Percentiles rank a stretch among this genome's conserved stretches.
Evolutionary conservation across 2,797 vertebrate genomes (phyloP).

Genomic region (Cirrhinus mrigala): DNA sequence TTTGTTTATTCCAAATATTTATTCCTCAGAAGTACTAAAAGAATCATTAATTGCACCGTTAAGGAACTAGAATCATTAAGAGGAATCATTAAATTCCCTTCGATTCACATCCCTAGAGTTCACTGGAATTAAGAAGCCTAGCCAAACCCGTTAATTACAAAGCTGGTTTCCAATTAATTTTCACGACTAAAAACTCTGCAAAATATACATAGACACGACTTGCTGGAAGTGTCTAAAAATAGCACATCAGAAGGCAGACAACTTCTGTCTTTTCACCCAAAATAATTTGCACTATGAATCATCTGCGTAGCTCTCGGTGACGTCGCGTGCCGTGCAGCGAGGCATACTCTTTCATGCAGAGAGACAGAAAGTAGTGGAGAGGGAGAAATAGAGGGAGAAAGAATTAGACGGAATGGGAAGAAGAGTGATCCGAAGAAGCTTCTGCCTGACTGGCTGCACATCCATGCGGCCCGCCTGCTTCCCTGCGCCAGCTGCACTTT

Average conservation of each 20-base stretch:
- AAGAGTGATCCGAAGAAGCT: constrained; percentile 27
- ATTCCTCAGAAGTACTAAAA: constrained; percentile 9
- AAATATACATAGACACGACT: not conserved
- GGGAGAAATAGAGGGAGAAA: constrained; percentile 35
- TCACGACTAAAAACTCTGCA: not conserved
- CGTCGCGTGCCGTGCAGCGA: constrained; percentile 45
- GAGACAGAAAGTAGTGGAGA: constrained; percentile 18
- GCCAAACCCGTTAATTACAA: constrained; percentile 20
- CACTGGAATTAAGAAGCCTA: not conserved
- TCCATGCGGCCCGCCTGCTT: not conserved
- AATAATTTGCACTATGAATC: constrained; percentile 40
- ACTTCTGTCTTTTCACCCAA: constrained; percentile 16
- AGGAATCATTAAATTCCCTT: constrained; percentile 3
- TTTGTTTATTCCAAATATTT: constrained; percentile 17
- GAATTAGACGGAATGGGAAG: constrained; percentile 5
- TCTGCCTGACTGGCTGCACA: constrained; percentile 40
- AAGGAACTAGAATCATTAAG: constrained; percentile 20
- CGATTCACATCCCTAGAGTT: not conserved
- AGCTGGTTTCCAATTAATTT: not conserved
- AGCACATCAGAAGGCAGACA: constrained; percentile 3
- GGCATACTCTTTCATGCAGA: not conserved
- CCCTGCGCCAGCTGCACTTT: constrained; percentile 34
- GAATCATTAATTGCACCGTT: constrained; percentile 1
- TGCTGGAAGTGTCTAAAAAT: constrained; percentile 20
- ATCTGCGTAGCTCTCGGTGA: constrained; percentile 36